These are phyloP conservation scores for Sphaerophoria rueppellii DNA, from an alignment of 2,888 invertebrate genomes.

Conservation along the genomic window DNA sequence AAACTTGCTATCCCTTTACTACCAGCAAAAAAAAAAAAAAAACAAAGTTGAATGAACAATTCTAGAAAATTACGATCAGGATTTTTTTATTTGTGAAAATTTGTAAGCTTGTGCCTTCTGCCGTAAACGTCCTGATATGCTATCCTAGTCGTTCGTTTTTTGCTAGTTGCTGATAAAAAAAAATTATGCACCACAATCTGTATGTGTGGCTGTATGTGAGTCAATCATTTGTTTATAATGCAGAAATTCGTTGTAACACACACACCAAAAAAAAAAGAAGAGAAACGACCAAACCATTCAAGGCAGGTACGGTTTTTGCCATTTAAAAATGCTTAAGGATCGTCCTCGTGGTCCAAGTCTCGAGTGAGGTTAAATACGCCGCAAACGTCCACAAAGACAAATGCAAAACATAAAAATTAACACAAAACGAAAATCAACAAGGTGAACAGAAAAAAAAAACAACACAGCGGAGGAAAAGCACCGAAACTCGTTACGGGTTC, in stretches of 20 bases:
- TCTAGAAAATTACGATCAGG: not conserved
- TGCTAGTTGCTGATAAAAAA: not conserved
- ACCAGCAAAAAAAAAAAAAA: constrained; percentile 19
- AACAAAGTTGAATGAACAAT: not conserved
- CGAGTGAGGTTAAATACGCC: constrained; percentile 2
- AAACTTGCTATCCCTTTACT: not conserved
- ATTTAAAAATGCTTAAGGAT: constrained; percentile 11
- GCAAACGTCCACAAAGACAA: not conserved
- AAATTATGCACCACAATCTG: constrained; percentile 9
- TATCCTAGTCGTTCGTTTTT: not conserved
- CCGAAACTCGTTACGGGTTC: constrained; percentile 59
- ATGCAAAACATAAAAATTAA: not conserved
- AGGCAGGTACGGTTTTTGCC: constrained; percentile 47
- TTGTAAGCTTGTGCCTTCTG: constrained; percentile 36
- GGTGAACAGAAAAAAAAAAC: constrained; percentile 20
- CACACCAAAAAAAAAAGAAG: constrained; percentile 2
- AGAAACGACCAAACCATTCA: constrained; percentile 24
- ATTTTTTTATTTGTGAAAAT: constrained; percentile 12
- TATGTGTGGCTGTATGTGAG: constrained; percentile 28
- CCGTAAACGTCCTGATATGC: constrained; percentile 41
- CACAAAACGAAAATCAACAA: constrained; percentile 22
- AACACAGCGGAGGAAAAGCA: not conserved
- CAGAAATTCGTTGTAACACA: constrained; percentile 43
- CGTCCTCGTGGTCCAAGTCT: constrained; percentile 23
- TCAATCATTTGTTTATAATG: constrained; percentile 61